Conservation (phyloP, 2,113 vertebrate species). For the Patagioenas fasciata region DNA sequence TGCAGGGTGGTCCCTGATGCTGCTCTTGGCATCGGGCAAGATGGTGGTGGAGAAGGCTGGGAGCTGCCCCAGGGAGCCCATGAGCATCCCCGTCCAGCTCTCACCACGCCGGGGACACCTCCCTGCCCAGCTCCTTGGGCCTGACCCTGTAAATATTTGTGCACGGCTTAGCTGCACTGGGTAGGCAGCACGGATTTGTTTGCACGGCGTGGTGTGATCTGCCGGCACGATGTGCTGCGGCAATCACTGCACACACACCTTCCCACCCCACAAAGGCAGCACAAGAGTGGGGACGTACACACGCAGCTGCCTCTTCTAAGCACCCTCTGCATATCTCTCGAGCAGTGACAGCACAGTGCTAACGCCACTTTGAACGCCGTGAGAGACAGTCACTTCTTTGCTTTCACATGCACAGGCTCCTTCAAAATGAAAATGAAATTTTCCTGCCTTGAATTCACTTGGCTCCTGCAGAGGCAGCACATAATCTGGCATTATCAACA, state of each 20-base stretch:
- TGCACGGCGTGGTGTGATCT: background rate
- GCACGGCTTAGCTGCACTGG: background rate
- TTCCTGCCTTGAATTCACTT: background rate
- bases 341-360: background rate
- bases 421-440: background rate
- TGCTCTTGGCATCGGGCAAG: accelerated
- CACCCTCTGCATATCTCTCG: background rate
- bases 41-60: background rate
- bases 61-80: background rate
- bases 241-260: background rate
- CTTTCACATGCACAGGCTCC: background rate
- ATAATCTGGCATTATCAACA: background rate
- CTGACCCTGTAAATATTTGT: background rate
- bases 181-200: background rate
- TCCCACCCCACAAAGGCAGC: accelerated
- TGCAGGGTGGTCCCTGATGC: accelerated
- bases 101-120: accelerated
- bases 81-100: background rate
- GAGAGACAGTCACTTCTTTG: background rate
- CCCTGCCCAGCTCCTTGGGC: accelerated
- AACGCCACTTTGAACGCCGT: accelerated
- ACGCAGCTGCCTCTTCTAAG: background rate
- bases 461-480: background rate
- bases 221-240: background rate
- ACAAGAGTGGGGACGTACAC: accelerated